These are phyloP conservation scores for Metacarcinus magister DNA, from an alignment of 2,888 invertebrate species.

Conservation along the genomic window DNA sequence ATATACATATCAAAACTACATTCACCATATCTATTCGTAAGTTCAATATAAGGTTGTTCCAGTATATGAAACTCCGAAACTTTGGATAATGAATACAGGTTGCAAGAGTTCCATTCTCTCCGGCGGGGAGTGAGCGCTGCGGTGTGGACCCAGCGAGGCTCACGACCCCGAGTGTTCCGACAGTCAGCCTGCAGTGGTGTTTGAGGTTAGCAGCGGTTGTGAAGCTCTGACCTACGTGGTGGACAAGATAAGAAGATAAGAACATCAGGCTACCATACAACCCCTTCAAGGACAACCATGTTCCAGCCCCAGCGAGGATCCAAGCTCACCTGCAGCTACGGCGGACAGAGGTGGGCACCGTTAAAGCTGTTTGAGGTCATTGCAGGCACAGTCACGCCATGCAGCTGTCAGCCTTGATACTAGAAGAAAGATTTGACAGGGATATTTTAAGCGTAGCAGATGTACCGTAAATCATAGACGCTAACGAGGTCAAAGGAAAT, in stretches of 20 bases:
- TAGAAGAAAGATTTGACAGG: background rate
- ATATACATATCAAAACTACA: background rate
- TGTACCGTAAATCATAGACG: background rate
- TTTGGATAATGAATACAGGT: background rate
- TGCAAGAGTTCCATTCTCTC: background rate
- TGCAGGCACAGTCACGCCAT: background rate
- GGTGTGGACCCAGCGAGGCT: slow-evolving; percentile 45
- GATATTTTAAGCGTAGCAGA: background rate
- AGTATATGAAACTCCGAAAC: background rate
- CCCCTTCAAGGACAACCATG: slow-evolving; percentile 9
- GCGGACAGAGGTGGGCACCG: background rate
- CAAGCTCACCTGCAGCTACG: slow-evolving; percentile 52
- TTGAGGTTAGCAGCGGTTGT: background rate
- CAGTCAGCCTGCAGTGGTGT: background rate
- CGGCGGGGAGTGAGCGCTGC: background rate
- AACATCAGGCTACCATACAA: background rate
- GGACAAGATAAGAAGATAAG: background rate
- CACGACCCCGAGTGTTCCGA: slow-evolving; percentile 36
- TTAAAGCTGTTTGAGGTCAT: background rate
- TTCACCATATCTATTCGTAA: background rate
- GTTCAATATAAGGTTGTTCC: background rate
- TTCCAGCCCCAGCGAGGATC: slow-evolving; percentile 50
- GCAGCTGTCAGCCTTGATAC: background rate
- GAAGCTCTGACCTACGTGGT: slow-evolving; percentile 56
- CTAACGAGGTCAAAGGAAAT: background rate